Conservation (phyloP, 2,113 vertebrate genomes). For the Aspiorhynchus laticeps region DNA sequence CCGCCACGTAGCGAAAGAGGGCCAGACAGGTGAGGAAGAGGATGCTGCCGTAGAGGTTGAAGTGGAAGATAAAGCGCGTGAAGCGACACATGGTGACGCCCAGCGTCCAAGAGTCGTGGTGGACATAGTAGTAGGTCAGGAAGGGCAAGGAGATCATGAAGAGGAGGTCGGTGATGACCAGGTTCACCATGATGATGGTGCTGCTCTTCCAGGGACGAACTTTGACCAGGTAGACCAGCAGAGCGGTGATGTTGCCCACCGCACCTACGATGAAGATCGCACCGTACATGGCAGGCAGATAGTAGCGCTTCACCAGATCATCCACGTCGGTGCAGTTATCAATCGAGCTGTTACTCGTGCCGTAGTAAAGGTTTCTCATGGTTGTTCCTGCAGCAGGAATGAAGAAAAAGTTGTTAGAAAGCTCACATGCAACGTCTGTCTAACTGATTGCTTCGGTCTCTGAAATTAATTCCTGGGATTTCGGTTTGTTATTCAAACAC, state of each 20-base stretch:
- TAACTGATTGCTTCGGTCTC: too few relatives aligned
- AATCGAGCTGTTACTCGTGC: not conserved
- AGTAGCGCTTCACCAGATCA: conserved; percentile 55
- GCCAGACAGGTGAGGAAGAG: conserved; percentile 70
- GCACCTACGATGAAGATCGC: conserved; percentile 66
- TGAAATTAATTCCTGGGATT: not conserved
- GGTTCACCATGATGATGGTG: conserved; percentile 76
- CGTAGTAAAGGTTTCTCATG: not conserved
- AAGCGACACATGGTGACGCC: conserved; percentile 68
- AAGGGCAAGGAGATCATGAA: conserved; percentile 76
- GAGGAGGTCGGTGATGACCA: conserved; percentile 75
- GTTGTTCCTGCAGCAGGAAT: not conserved
- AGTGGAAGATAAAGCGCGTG: conserved; percentile 66
- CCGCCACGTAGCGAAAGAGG: conserved; percentile 67
- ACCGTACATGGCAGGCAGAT: conserved; percentile 61
- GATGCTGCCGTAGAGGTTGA: conserved; percentile 75
- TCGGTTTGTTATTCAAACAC: not conserved
- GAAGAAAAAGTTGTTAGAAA: not conserved
- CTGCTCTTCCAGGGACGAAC: conserved; percentile 74
- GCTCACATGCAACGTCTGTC: not conserved
- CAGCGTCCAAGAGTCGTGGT: conserved; percentile 54
- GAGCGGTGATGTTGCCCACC: conserved; percentile 64
- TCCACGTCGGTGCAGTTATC: conserved; percentile 59
- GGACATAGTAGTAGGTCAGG: conserved; percentile 71
- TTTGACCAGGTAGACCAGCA: conserved; percentile 64